phyloP scores from a whole-genome alignment of 2,113 vertebrate genomes.

The Haemorhous mexicanus region DNA sequence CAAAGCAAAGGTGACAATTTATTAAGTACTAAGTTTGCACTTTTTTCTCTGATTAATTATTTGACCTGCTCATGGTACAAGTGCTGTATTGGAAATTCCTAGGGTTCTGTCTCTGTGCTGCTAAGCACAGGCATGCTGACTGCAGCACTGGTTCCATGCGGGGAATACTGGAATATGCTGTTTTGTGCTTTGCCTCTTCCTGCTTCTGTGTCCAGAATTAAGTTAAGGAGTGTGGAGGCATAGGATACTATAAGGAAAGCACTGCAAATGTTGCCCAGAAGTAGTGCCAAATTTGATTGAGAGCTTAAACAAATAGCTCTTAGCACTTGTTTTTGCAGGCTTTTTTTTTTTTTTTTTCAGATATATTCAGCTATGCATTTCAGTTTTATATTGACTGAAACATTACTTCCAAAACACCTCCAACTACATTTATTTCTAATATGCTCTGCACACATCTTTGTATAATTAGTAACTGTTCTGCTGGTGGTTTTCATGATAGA shows the following conservation, averaged over 20 bases:
- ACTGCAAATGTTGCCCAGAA: background rate
- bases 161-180: background rate
- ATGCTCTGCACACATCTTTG: background rate
- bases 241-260: background rate
- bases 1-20: slow-evolving; percentile 3
- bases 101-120: background rate
- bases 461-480: background rate
- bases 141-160: background rate
- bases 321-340: background rate
- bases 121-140: background rate
- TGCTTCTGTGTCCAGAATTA: background rate
- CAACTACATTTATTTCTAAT: background rate
- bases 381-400: background rate
- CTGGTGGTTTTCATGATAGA: background rate
- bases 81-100: background rate
- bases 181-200: background rate
- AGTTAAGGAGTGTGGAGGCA: background rate
- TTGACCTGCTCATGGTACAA: background rate
- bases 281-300: background rate
- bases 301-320: background rate
- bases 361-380: background rate
- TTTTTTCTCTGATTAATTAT: background rate
- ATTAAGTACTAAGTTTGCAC: background rate
- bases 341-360: background rate
- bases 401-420: background rate